Conservation (phyloP, 92 coral and sea anemone species). For the Parazoanthus atlanticus region DNA sequence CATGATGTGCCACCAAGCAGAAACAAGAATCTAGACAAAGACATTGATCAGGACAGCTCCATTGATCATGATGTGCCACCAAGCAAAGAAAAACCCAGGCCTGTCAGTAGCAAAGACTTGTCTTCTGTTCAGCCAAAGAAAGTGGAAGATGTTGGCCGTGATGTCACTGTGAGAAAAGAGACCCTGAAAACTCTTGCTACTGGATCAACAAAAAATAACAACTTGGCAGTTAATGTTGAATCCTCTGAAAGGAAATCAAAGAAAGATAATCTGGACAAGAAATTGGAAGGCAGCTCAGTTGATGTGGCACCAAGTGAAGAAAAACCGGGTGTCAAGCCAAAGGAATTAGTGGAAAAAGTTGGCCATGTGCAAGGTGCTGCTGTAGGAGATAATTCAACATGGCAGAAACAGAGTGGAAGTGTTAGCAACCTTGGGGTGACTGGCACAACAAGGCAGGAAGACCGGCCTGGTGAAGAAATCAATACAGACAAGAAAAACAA, state of each 20-base stretch:
- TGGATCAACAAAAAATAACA: background rate
- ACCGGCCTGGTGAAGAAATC: background rate
- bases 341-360: background rate
- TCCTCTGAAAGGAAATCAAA: no score
- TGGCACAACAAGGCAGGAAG: background rate
- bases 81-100: background rate
- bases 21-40: background rate
- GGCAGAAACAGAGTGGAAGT: background rate
- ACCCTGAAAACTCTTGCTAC: no score
- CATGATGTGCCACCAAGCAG: background rate
- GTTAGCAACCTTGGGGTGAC: background rate
- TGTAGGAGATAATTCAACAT: background rate
- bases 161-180: background rate
- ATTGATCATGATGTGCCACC: background rate
- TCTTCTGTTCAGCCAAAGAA: background rate
- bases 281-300: background rate
- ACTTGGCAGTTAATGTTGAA: no score
- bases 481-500: background rate
- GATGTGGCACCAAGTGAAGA: background rate
- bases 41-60: background rate
- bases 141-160: background rate
- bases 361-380: background rate
- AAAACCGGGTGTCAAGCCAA: background rate
- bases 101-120: background rate
- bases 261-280: background rate